phyloP scores from a whole-genome alignment of 2,113 vertebrate species.

The Cromileptes altivelis region DNA sequence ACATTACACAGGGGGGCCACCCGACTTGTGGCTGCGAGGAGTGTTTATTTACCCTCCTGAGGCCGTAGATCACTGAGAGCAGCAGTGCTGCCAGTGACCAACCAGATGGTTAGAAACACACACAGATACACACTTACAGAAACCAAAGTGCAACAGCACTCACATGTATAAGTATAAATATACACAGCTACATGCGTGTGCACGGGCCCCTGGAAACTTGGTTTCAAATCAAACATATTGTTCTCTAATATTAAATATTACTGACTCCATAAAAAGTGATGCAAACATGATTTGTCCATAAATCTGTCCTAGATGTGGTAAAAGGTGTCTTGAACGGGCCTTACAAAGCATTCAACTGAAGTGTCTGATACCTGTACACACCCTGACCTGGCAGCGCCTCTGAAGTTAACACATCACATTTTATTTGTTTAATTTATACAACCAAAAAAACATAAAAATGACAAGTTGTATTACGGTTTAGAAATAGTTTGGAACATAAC shows the following conservation, averaged over 20 bases:
- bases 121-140: constrained; percentile 10
- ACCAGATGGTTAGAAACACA: constrained; percentile 72
- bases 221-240: no score
- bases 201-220: not conserved
- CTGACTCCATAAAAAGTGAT: not conserved
- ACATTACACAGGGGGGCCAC: constrained; percentile 71
- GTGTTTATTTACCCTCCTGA: constrained; percentile 82
- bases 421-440: no score
- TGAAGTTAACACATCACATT: no score
- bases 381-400: no score
- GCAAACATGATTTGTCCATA: no score
- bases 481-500: no score
- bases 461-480: no score
- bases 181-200: constrained; percentile 15
- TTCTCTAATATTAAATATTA: not conserved
- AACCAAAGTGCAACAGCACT: not conserved
- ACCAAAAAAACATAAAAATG: no score
- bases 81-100: constrained; percentile 15
- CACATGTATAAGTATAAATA: constrained; percentile 16
- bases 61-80: constrained; percentile 69
- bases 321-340: no score
- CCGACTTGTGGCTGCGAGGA: constrained; percentile 60
- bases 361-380: no score
- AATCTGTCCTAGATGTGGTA: no score
- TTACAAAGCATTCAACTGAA: no score